Evolutionary conservation across 2,113 vertebrate genomes (phyloP).

Genomic region (Thamnophis sirtalis): DNA sequence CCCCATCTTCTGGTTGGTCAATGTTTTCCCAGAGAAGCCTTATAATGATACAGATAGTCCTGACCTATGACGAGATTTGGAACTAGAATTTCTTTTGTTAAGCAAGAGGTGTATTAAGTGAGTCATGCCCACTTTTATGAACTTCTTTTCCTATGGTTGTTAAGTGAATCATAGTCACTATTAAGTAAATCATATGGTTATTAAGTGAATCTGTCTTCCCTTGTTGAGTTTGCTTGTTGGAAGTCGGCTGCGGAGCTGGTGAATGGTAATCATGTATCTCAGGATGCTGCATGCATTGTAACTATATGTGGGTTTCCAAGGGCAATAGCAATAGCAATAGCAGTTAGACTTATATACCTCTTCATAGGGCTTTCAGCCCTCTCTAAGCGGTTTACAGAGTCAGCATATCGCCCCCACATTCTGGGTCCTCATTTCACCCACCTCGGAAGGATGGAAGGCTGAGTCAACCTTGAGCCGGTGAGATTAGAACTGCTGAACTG

Average conservation of each 20-base stretch:
- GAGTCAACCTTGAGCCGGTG: too few relatives aligned
- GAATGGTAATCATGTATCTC: neutral
- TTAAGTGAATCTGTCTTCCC: neutral
- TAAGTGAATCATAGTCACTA: neutral
- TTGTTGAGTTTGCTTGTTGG: neutral
- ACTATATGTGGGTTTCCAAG: neutral
- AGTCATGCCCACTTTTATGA: neutral
- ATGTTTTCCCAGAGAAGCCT: neutral
- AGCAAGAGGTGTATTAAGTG: neutral
- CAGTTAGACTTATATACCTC: too few relatives aligned
- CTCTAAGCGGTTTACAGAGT: too few relatives aligned
- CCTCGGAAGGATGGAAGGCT: too few relatives aligned
- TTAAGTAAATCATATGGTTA: neutral
- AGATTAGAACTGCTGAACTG: too few relatives aligned
- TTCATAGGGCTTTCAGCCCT: too few relatives aligned
- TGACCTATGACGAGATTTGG: neutral
- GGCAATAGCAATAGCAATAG: too few relatives aligned
- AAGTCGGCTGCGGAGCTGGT: neutral
- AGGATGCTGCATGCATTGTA: neutral
- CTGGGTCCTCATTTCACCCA: too few relatives aligned
- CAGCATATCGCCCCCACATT: too few relatives aligned
- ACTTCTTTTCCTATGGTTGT: neutral
- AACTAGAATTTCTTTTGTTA: neutral
- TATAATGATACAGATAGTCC: neutral
- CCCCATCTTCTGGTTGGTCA: neutral